Evolutionary conservation across 2,113 vertebrate genomes (phyloP).

Genomic region (Petaurus breviceps): DNA sequence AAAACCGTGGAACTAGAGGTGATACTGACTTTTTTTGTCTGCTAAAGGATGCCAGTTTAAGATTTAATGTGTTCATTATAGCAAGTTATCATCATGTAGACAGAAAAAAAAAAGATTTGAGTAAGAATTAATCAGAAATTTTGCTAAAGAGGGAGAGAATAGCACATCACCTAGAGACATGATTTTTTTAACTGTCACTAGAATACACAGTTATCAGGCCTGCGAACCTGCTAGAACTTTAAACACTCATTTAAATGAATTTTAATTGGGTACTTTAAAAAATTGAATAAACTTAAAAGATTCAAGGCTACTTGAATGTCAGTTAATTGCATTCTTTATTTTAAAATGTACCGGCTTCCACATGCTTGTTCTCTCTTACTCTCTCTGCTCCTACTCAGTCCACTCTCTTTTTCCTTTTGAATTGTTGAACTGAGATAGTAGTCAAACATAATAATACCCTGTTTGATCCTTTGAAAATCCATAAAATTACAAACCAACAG

Average conservation of each 20-base stretch:
- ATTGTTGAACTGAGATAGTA: constrained; percentile 66
- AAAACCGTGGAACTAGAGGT: not conserved
- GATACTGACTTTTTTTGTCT: not conserved
- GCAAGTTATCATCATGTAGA: not conserved
- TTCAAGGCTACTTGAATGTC: not conserved
- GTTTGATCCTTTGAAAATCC: constrained; percentile 75
- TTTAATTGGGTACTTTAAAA: not conserved
- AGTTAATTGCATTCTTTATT: not conserved
- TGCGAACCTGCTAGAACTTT: not conserved
- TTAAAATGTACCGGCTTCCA: not conserved
- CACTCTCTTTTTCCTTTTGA: constrained; percentile 41
- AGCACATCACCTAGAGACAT: not conserved
- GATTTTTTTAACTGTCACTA: not conserved
- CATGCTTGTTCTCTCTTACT: not conserved
- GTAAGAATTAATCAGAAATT: constrained; percentile 15
- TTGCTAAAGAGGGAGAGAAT: not conserved
- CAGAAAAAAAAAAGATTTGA: not conserved
- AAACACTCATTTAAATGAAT: not conserved
- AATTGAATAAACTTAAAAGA: not conserved
- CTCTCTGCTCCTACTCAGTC: not conserved
- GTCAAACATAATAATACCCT: constrained; percentile 72
- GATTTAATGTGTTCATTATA: not conserved
- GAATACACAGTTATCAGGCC: not conserved
- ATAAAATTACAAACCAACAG: constrained; percentile 76
- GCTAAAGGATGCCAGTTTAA: not conserved